phyloP scores from a whole-genome alignment of 2,797 vertebrate species.

The Thunnus albacares region DNA sequence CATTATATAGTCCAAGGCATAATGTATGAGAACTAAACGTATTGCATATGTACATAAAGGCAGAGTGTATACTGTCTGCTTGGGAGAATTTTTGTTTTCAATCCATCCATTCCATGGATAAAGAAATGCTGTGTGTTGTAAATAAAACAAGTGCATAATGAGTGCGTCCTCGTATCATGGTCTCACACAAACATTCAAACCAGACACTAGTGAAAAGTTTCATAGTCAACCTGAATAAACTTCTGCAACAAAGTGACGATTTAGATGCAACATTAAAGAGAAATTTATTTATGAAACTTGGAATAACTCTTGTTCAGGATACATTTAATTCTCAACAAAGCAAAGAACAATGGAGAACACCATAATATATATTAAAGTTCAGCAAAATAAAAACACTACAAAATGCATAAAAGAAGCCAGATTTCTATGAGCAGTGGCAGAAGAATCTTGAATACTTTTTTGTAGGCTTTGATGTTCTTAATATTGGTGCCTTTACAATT shows the following conservation, averaged over 20 bases:
- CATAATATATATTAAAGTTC: not conserved
- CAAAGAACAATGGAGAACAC: not conserved
- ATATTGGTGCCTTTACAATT: no score
- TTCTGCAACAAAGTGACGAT: not conserved
- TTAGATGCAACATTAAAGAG: conserved; percentile 1
- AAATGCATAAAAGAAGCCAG: not conserved
- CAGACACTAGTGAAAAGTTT: not conserved
- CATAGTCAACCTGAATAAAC: not conserved
- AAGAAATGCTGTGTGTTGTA: conserved; percentile 77
- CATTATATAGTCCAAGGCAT: conserved; percentile 37
- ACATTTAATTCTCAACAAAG: not conserved
- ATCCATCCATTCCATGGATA: conserved; percentile 61
- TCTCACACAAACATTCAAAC: conserved; percentile 31
- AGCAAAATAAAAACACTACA: not conserved
- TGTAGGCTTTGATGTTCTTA: not conserved
- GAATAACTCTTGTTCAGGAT: not conserved
- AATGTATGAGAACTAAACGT: conserved; percentile 50
- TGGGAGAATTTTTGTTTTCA: conserved; percentile 60
- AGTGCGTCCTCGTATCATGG: conserved; percentile 55
- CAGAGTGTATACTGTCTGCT: conserved; percentile 67
- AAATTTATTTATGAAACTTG: conserved; percentile 2
- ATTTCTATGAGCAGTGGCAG: not conserved
- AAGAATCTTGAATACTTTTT: not conserved
- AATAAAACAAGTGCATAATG: conserved; percentile 77
- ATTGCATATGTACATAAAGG: conserved; percentile 65